These are phyloP conservation scores for Lasioglossum leucozonium DNA, from an alignment of 2,888 invertebrate species.

Conservation along the genomic window DNA sequence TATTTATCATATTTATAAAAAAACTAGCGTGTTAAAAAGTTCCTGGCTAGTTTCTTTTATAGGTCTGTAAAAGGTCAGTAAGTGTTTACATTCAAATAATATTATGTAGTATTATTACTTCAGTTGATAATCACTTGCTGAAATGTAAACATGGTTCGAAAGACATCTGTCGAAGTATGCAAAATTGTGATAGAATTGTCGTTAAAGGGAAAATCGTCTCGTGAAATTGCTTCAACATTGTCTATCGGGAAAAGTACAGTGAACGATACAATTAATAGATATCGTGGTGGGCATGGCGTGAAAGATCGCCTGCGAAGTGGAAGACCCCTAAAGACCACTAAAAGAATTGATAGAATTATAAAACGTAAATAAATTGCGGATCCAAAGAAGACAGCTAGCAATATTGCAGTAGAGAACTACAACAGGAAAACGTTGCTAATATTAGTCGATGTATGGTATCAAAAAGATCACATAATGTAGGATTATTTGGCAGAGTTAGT, in stretches of 20 bases:
- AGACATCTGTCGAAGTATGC: neutral
- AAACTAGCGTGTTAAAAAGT: neutral
- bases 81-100: neutral
- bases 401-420: constrained; percentile 39
- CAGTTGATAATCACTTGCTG: neutral
- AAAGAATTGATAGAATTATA: constrained; percentile 17
- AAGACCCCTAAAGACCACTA: neutral
- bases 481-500: neutral
- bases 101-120: neutral
- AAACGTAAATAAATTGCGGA: constrained; percentile 27
- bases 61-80: neutral
- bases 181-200: neutral
- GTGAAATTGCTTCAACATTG: neutral
- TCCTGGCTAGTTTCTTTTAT: too few relatives aligned
- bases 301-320: neutral
- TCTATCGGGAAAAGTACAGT: neutral
- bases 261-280: neutral
- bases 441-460: neutral
- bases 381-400: constrained; percentile 8
- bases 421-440: constrained; percentile 42
- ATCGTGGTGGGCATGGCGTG: neutral
- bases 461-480: neutral
- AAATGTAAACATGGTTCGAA: neutral
- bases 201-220: neutral
- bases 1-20: too few relatives aligned